Base-by-base conservation (phyloP, 2,888 invertebrate species). In the Eugnorisma glareosa region DNA sequence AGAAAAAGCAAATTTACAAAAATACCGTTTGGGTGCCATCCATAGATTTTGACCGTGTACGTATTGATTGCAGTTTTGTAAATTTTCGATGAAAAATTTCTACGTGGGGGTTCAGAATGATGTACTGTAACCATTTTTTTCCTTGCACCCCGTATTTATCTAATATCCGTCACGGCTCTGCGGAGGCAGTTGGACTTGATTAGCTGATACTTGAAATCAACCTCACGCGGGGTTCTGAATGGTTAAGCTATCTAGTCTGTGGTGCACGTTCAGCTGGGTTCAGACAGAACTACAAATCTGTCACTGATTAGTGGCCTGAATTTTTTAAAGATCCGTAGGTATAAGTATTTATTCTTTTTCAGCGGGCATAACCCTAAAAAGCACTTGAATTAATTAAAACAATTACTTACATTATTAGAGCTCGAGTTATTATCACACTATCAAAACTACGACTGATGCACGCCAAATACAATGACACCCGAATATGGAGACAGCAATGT, bases 391-490 rank as follows among this genome's bases (percentile, higher is more conserved):
- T n/a, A 8, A 63, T 18, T 37, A 54, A 66, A 59, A 51, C 10
- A 37, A 66, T 31, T 31, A 83, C 82, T 83, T 84, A 83, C 84
- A 70, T 59, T 40, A 48, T 1, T 5, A 21, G 40, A 48, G 66
- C 51, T 48, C 59, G 63, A 69, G 73, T 67, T 73, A 69, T 54
- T 61, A 70, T n/a, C 75, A 74, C 83, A 59, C 51, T 75, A 73
- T 76, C 77, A 74, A 83, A 77, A 67, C 74, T 37, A 71, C 83
- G 68, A 85, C 85, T 85, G 85, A 86, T 51, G 67, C 51, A 64
- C 48, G 75, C 77, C 85, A 86, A 85, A 75, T 75, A 68, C 24
- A 80, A 67, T 66, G 85, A 83, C 83, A 74, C 21, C 79, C 83
- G 13, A 83, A 57, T 72, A 86, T 1, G 85, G 83, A 54, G 59